Evolutionary conservation across 2,113 vertebrate species (phyloP).

Genomic region (Anthoscopus minutus): DNA sequence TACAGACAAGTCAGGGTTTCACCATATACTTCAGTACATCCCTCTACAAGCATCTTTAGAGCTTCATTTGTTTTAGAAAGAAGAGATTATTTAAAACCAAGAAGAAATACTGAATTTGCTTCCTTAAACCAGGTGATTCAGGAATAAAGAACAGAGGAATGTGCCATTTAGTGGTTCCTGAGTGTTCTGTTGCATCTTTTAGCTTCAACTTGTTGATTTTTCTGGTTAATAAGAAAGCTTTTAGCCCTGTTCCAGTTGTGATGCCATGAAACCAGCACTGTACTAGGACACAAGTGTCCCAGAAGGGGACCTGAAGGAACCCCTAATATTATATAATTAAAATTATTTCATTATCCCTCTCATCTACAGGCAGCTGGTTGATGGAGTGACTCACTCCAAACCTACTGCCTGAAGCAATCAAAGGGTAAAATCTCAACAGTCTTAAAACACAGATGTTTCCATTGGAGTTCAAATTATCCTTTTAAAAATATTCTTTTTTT

Average conservation of each 20-base stretch:
- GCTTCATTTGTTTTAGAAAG: neutral
- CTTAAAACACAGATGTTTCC: neutral
- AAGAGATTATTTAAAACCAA: neutral
- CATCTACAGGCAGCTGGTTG: neutral
- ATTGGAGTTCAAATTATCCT: neutral
- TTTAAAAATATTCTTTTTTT: neutral
- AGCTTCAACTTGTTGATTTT: neutral
- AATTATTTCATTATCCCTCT: neutral
- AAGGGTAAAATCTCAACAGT: neutral
- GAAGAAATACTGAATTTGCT: neutral
- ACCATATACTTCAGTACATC: neutral
- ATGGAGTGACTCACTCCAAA: neutral
- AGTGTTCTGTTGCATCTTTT: neutral
- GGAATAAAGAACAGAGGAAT: neutral
- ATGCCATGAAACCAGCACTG: neutral
- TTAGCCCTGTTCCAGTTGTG: neutral
- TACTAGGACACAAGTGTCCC: neutral
- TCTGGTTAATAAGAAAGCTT: neutral
- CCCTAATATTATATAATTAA: neutral
- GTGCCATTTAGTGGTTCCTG: neutral
- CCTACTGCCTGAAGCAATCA: neutral
- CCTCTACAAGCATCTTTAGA: neutral
- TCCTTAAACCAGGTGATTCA: neutral
- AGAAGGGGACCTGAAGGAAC: neutral
- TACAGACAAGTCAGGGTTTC: neutral